A percentile compares a stretch with the other conserved stretches of the same genome.
Conservation (phyloP, 2,888 invertebrate genomes). For the Dinocampus coccinellae region DNA sequence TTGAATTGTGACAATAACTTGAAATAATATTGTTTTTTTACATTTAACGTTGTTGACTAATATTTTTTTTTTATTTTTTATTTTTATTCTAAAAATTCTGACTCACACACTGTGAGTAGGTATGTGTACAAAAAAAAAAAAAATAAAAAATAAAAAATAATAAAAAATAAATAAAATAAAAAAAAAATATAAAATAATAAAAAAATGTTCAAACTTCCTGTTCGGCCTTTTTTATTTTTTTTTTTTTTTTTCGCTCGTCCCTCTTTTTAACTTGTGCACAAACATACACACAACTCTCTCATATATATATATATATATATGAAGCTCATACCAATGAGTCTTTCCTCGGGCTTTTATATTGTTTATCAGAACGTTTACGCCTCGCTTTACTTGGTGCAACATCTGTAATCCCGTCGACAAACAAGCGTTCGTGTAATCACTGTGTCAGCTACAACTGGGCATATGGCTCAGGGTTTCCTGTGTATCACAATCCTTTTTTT, state of each 20-base stretch:
- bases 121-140: no score
- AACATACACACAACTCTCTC: not conserved
- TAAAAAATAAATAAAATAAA: no score
- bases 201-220: not conserved
- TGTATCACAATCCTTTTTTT: not conserved
- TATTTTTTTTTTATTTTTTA: no score
- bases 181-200: no score
- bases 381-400: slow-evolving; percentile 40
- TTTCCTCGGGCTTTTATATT: slow-evolving; percentile 37
- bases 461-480: slow-evolving; percentile 25
- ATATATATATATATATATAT: slow-evolving; percentile 41
- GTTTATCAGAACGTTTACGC: slow-evolving; percentile 48
- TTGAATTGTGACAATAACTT: not conserved
- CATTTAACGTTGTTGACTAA: not conserved
- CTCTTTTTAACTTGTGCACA: not conserved
- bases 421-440: slow-evolving; percentile 35
- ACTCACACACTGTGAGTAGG: not conserved
- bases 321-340: slow-evolving; percentile 4
- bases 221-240: not conserved
- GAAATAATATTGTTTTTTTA: not conserved
- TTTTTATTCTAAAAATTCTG: not conserved
- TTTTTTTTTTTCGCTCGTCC: not conserved
- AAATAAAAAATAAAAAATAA: no score
- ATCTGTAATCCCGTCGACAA: slow-evolving; percentile 41
- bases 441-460: slow-evolving; percentile 33